A percentile compares a stretch with the other conserved stretches of the same genome.
These are phyloP conservation scores for Physella acuta DNA, from an alignment of 1,140 invertebrate genomes.

Conservation along the genomic window DNA sequence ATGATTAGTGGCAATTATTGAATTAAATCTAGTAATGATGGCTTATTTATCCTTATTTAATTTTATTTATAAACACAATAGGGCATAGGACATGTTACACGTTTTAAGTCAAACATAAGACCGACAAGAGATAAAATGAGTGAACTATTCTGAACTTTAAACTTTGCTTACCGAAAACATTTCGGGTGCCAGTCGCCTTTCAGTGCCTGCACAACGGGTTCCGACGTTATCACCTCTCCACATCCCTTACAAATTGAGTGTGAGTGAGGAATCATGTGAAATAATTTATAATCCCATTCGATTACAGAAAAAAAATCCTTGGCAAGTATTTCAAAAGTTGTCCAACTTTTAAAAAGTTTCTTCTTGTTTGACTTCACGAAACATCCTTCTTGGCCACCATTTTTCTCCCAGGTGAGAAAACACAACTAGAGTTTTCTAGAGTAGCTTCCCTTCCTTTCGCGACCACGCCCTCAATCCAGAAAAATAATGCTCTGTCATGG, in stretches of 20 bases:
- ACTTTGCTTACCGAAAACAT: conserved; percentile 45
- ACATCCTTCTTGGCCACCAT: conserved; percentile 1
- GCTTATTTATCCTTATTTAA: no score
- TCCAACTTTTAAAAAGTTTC: background rate
- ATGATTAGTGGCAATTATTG: no score
- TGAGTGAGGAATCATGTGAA: conserved; percentile 18
- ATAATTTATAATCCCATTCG: background rate
- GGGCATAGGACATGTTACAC: no score
- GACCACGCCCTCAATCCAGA: background rate
- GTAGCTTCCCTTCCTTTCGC: conserved; percentile 9
- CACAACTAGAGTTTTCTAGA: background rate
- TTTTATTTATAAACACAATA: no score
- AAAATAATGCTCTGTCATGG: no score
- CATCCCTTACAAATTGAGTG: conserved; percentile 35
- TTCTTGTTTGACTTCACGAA: background rate
- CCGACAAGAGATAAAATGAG: no score
- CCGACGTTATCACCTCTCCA: conserved; percentile 27
- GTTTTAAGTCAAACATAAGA: no score
- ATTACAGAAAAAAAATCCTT: no score
- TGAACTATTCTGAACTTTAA: no score
- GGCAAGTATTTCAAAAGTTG: no score
- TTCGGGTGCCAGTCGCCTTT: conserved; percentile 37
- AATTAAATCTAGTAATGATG: no score
- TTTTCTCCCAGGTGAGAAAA: background rate
- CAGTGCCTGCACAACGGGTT: conserved; percentile 38